These are phyloP conservation scores for Athene cunicularia DNA, from an alignment of 2,113 vertebrate genomes.

Conservation along the genomic window DNA sequence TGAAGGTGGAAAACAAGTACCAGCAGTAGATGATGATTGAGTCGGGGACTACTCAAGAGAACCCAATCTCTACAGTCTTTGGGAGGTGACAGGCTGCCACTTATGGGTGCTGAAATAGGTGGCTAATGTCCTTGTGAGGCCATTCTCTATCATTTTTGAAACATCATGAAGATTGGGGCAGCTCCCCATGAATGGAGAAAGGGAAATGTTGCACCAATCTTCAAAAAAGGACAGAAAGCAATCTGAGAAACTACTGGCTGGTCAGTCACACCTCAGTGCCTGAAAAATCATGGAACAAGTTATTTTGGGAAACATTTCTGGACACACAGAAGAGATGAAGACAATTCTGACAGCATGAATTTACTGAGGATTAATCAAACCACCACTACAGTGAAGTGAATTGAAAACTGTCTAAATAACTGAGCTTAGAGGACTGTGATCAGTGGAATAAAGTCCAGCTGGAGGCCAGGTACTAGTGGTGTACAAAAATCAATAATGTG, in stretches of 20 bases:
- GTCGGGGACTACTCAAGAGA: background rate
- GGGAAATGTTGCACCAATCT: background rate
- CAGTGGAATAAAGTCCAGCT: background rate
- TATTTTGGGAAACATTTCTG: background rate
- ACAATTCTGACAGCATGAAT: background rate
- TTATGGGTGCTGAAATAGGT: fast-evolving
- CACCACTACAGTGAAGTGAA: background rate
- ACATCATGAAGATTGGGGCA: background rate
- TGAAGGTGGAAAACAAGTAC: background rate
- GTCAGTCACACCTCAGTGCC: background rate
- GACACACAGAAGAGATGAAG: background rate
- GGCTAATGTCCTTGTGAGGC: background rate
- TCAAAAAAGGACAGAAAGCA: background rate
- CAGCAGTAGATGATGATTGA: background rate
- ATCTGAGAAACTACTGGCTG: background rate
- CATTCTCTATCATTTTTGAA: background rate
- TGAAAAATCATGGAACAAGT: background rate
- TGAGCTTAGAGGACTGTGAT: background rate
- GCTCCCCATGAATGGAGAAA: background rate
- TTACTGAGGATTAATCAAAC: background rate
- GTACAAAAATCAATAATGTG: background rate
- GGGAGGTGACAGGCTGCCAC: background rate
- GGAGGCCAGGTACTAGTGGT: background rate
- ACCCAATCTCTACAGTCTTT: background rate
- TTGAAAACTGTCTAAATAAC: background rate